phyloP scores from a whole-genome alignment of 2,888 invertebrate species.

The Mesorhabditis belari region DNA sequence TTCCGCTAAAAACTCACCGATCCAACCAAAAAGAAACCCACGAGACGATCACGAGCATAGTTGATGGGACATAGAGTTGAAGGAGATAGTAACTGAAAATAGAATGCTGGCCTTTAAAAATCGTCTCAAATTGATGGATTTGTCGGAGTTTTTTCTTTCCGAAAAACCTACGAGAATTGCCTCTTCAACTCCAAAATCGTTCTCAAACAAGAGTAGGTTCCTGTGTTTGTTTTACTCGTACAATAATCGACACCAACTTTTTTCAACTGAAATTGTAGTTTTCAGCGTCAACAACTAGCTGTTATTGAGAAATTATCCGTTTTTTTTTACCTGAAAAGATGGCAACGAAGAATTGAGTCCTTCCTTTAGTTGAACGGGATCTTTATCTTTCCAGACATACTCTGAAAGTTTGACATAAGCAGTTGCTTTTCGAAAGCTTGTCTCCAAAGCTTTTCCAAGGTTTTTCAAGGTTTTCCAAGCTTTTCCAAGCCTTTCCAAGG shows the following conservation, averaged over 20 bases:
- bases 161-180: conserved; percentile 73
- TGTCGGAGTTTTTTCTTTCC: not conserved
- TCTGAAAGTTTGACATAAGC: conserved; percentile 21
- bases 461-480: no score
- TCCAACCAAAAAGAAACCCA: conserved; percentile 50
- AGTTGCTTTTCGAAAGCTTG: no score
- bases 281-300: not conserved
- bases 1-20: no score
- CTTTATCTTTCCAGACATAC: conserved; percentile 84
- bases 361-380: conserved; percentile 82
- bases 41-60: conserved; percentile 56
- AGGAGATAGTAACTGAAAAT: conserved; percentile 85
- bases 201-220: conserved; percentile 91
- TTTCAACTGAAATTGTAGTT: conserved; percentile 62
- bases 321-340: conserved; percentile 63
- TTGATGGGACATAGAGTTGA: conserved; percentile 98
- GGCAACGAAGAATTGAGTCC: conserved; percentile 65
- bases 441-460: no score
- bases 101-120: not conserved
- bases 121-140: not conserved
- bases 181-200: conserved; percentile 91
- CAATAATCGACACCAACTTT: conserved; percentile 90
- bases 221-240: conserved; percentile 91
- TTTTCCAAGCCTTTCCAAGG: no score
- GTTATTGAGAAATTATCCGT: not conserved